A percentile compares a stretch with the other conserved stretches of the same genome.
These are phyloP conservation scores for Thunnus thynnus DNA, from an alignment of 2,113 vertebrate species.

Conservation along the genomic window DNA sequence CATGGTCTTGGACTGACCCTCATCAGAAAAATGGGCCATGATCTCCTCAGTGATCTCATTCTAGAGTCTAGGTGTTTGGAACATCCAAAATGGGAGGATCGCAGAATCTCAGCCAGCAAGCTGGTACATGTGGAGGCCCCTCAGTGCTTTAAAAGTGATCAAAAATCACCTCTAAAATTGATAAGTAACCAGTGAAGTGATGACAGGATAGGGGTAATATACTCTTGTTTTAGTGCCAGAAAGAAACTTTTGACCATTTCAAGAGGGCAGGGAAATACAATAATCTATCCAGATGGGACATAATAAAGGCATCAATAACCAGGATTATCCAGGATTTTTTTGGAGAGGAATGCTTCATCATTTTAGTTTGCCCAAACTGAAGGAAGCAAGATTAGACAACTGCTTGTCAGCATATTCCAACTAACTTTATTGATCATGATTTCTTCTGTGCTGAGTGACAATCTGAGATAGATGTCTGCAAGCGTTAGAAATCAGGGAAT, in stretches of 20 bases:
- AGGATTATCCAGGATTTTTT: background rate
- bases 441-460: background rate
- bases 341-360: too few relatives aligned
- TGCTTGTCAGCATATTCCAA: background rate
- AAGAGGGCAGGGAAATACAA: background rate
- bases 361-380: background rate
- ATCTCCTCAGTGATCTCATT: background rate
- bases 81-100: conserved; percentile 1
- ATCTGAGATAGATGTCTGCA: too few relatives aligned
- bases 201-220: background rate
- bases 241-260: background rate
- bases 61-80: background rate
- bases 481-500: background rate
- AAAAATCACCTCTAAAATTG: conserved; percentile 12
- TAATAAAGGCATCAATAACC: conserved; percentile 1
- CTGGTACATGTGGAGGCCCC: background rate
- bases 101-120: conserved; percentile 14
- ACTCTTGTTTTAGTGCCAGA: background rate
- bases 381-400: background rate
- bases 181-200: conserved; percentile 10
- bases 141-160: conserved; percentile 29
- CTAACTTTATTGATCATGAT: background rate
- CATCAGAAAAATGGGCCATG: background rate
- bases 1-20: background rate
- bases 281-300: background rate